Evolutionary conservation across 2,888 invertebrate species (phyloP).

Genomic region (Sympetrum striolatum): DNA sequence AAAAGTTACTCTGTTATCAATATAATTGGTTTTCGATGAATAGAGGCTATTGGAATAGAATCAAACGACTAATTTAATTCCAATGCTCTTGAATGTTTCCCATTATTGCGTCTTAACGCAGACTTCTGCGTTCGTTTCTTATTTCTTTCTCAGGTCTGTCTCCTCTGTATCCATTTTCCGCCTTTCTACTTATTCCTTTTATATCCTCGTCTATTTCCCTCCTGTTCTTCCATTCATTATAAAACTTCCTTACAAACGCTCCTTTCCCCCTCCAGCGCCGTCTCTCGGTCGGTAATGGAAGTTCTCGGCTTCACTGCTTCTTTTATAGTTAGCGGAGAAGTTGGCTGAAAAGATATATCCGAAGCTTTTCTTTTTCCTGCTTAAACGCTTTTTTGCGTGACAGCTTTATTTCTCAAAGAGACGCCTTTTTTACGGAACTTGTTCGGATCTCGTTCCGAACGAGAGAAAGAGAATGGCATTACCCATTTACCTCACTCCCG

Average conservation of each 20-base stretch:
- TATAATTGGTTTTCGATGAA: no score
- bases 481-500: background rate
- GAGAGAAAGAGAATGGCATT: background rate
- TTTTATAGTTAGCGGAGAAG: background rate
- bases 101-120: no score
- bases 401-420: background rate
- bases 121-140: no score
- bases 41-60: no score
- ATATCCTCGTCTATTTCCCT: background rate
- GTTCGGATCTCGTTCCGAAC: background rate
- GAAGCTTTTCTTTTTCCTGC: background rate
- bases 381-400: background rate
- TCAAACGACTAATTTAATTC: no score
- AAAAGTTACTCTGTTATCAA: no score
- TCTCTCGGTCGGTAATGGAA: background rate
- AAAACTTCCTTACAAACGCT: background rate
- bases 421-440: background rate
- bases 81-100: no score
- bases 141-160: no score
- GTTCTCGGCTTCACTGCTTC: background rate
- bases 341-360: background rate
- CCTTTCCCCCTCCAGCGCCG: background rate
- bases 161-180: no score
- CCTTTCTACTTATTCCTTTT: background rate
- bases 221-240: background rate